A percentile compares a stretch with the other conserved stretches of the same genome.
These are phyloP conservation scores for Epiblema foenella DNA, from an alignment of 2,888 invertebrate genomes.

Conservation along the genomic window DNA sequence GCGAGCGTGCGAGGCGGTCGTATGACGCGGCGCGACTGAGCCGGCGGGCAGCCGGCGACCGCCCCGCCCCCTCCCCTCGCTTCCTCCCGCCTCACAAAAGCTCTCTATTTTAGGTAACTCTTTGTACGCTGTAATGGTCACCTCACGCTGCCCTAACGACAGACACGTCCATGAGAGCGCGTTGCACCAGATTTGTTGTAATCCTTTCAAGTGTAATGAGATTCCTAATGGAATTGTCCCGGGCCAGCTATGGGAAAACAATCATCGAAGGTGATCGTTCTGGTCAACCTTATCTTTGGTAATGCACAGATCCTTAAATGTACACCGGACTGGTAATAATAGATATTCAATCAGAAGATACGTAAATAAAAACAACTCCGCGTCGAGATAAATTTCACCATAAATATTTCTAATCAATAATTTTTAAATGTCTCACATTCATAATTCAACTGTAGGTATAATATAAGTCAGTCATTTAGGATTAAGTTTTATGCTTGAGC, in stretches of 20 bases:
- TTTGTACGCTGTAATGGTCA: slow-evolving; percentile 84
- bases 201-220: slow-evolving; percentile 82
- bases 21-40: slow-evolving; percentile 82
- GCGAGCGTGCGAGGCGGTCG: slow-evolving; percentile 79
- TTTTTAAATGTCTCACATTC: not conserved
- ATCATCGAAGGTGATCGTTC: slow-evolving; percentile 62
- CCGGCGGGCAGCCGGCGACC: slow-evolving; percentile 77
- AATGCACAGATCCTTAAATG: not conserved
- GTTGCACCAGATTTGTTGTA: slow-evolving; percentile 82
- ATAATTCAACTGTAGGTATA: slow-evolving; percentile 44
- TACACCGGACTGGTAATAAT: not conserved
- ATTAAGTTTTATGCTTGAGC: slow-evolving; percentile 49
- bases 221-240: slow-evolving; percentile 80
- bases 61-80: slow-evolving; percentile 78
- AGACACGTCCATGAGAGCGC: slow-evolving; percentile 83
- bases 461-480: slow-evolving; percentile 42
- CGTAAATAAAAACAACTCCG: not conserved
- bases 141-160: slow-evolving; percentile 84
- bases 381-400: not conserved
- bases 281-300: slow-evolving; percentile 65
- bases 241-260: slow-evolving; percentile 77
- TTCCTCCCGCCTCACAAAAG: slow-evolving; percentile 82
- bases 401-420: slow-evolving; percentile 1
- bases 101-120: slow-evolving; percentile 85
- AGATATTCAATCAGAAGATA: not conserved